Evolutionary conservation across 2,888 invertebrate genomes (phyloP).

Genomic region (Emmelina monodactyla): DNA sequence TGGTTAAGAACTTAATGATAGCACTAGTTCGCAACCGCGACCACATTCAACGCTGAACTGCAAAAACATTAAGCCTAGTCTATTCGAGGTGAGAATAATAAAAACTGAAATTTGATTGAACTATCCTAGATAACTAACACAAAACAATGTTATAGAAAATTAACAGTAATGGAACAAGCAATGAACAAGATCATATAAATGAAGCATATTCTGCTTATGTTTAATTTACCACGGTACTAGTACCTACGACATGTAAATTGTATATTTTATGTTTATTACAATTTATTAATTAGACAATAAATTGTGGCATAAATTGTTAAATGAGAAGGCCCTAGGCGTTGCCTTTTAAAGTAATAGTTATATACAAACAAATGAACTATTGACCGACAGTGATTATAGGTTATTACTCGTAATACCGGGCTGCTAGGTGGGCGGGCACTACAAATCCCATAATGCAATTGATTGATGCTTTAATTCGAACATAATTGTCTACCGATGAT

Average conservation of each 20-base stretch:
- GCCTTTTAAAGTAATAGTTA: no score
- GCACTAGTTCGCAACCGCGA: conserved; percentile 23
- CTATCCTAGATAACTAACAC: no score
- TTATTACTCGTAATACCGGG: conserved; percentile 28
- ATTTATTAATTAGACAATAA: no score
- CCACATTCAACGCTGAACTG: conserved; percentile 23
- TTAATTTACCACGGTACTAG: no score
- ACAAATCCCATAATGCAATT: conserved; percentile 34
- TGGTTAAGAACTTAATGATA: conserved; percentile 34
- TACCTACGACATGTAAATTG: no score
- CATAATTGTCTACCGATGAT: conserved; percentile 43
- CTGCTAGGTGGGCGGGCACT: conserved; percentile 32
- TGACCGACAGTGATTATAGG: conserved; percentile 32
- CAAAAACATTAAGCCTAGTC: conserved; percentile 18
- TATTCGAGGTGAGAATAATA: conserved; percentile 1
- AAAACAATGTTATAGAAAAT: no score
- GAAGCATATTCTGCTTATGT: no score
- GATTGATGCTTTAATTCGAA: conserved; percentile 53
- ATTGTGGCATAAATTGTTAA: no score
- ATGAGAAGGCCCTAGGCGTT: no score
- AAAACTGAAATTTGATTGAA: neutral
- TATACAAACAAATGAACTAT: conserved; percentile 33
- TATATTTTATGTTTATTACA: no score
- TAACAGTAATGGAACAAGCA: no score
- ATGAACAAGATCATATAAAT: no score